A percentile compares a stretch with the other conserved stretches of the same genome.
Conservation (phyloP, 2,888 invertebrate genomes). For the Exocentrus adspersus region DNA sequence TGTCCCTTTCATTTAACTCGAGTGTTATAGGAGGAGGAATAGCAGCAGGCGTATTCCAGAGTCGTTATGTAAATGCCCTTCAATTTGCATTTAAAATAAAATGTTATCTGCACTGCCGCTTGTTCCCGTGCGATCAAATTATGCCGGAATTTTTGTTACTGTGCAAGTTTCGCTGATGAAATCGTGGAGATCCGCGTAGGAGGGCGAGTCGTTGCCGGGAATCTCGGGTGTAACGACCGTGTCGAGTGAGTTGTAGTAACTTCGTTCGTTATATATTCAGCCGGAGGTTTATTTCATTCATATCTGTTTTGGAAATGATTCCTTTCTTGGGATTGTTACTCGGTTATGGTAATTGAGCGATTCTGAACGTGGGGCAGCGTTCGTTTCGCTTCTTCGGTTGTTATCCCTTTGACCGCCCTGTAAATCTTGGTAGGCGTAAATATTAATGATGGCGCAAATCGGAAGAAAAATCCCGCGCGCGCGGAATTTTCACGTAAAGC, state of each 20-base stretch:
- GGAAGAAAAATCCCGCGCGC: not conserved
- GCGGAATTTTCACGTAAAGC: not conserved
- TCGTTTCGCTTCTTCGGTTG: too few species aligned
- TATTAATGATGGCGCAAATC: too few species aligned
- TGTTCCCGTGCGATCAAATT: slow-evolving; percentile 8
- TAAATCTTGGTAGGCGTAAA: too few species aligned
- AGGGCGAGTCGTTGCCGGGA: not conserved
- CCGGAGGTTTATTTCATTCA: not conserved
- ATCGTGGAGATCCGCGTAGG: not conserved
- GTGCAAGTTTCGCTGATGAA: slow-evolving; percentile 2
- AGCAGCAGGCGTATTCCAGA: not conserved
- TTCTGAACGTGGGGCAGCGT: too few species aligned
- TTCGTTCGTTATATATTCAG: not conserved
- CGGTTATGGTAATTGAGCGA: too few species aligned
- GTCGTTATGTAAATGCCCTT: slow-evolving; percentile 5
- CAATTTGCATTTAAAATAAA: slow-evolving; percentile 18
- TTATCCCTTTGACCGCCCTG: too few species aligned
- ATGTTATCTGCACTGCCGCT: slow-evolving; percentile 3
- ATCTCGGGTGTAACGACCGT: not conserved
- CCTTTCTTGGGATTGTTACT: too few species aligned
- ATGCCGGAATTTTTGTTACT: slow-evolving; percentile 1
- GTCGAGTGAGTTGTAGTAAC: not conserved
- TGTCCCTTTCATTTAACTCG: not conserved
- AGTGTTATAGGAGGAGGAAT: not conserved
- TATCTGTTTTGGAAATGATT: not conserved